Conservation (phyloP, 2,888 invertebrate species). For the Agrotis puta region DNA sequence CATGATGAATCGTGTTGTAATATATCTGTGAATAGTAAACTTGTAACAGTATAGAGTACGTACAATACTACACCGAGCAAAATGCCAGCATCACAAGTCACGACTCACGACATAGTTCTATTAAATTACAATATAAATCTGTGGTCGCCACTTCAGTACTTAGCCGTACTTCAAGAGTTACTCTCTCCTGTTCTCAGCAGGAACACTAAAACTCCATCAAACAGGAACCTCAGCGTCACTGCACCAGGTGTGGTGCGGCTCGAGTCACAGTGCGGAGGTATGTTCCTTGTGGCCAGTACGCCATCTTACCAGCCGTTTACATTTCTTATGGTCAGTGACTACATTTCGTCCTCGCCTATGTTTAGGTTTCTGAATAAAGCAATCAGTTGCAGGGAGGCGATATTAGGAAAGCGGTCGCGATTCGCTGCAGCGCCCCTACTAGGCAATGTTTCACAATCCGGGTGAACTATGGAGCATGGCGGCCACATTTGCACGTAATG, state of each 20-base stretch:
- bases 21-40: too few relatives aligned
- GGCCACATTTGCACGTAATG: conserved; percentile 17
- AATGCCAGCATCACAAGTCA: background rate
- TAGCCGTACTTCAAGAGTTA: too few relatives aligned
- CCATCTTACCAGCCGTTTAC: background rate
- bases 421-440: conserved; percentile 8
- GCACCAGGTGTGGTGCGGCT: background rate
- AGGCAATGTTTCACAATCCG: conserved; percentile 19
- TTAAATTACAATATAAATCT: too few relatives aligned
- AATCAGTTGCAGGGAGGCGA: conserved; percentile 18
- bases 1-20: too few relatives aligned
- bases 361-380: conserved; percentile 30
- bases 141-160: background rate
- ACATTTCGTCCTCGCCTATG: conserved; percentile 28
- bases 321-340: conserved; percentile 15
- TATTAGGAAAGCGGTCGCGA: conserved; percentile 30
- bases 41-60: background rate
- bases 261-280: background rate
- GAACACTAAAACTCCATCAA: background rate
- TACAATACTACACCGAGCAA: background rate
- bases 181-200: background rate
- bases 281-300: background rate
- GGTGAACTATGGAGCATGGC: conserved; percentile 20
- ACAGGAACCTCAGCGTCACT: background rate
- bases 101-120: background rate